phyloP scores from a whole-genome alignment of 2,888 invertebrate species.

The Ptilodon capucinus region DNA sequence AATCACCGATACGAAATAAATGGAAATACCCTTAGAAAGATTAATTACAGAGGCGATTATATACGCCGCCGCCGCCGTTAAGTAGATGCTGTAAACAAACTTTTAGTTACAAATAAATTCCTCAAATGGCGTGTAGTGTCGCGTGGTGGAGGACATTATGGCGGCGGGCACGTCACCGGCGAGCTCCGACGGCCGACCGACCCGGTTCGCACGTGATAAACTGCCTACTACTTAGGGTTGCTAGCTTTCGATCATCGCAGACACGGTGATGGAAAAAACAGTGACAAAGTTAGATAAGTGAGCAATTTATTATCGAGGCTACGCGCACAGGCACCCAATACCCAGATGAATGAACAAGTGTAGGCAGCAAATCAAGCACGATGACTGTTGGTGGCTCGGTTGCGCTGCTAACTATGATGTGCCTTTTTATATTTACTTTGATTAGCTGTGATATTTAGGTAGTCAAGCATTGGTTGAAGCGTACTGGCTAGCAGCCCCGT shows the following conservation, averaged over 20 bases:
- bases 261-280: conserved; percentile 1
- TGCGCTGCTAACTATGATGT: too few species aligned
- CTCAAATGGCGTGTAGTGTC: conserved; percentile 58
- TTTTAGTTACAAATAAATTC: conserved; percentile 48
- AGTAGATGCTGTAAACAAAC: conserved; percentile 32
- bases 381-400: too few species aligned
- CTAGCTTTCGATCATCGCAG: conserved; percentile 1
- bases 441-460: too few species aligned
- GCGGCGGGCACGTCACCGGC: conserved; percentile 59
- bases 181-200: conserved; percentile 49
- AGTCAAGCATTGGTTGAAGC: too few species aligned
- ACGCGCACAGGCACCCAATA: not conserved
- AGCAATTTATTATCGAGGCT: not conserved
- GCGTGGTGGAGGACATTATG: conserved; percentile 70
- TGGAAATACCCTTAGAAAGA: not conserved
- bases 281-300: conserved; percentile 1
- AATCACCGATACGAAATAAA: not conserved
- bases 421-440: too few species aligned
- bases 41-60: not conserved
- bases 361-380: not conserved
- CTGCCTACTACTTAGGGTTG: conserved; percentile 28
- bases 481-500: too few species aligned
- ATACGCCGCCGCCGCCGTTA: conserved; percentile 8
- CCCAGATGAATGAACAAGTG: too few species aligned
- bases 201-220: conserved; percentile 68